Base-by-base conservation (phyloP, 2,888 invertebrate species). In the Dioctria rufipes region DNA sequence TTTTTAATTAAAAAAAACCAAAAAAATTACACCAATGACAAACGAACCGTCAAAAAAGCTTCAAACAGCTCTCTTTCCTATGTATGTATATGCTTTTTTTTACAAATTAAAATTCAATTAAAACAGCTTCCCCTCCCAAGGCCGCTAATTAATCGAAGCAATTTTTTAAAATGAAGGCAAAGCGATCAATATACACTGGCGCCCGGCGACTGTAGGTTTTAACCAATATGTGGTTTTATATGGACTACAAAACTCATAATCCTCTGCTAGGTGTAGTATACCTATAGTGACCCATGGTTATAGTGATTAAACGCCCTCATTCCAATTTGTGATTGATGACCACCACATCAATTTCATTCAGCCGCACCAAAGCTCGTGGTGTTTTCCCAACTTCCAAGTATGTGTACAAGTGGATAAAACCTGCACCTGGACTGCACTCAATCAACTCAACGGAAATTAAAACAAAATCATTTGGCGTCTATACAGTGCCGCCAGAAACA, bases 181-280 rank as follows among this genome's bases (percentile, higher is more conserved):
- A 25, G 2, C 25, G 25, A 25, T n/a, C 54, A 54, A 11, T 54
- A 54, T 54, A 54, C 4, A 54, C 54, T 3, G 54, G 4, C 6
- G 11, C 4, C 11, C 54, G 11, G 4, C 4, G 54, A 1, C 6
- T 54, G 6, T 2, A 11, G 54, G 54, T 11, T 2, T 2, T 54
- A 54, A 54, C 54, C 54, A 11, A 54, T 54, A 46, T 49, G 46
- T 6, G 49, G 37, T 69, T 54, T 11, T 37, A 69, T 46, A 37
- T 69, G 37, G 46, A 9, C 25, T 37, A n/a, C n/a, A 49, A 69
- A 69, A 69, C 69, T 69, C 69, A 69, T 69, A 51, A 69, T 69
- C 11, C 51, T 67, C 25, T 25, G 25, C 25, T 25, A 25, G 25
- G 25, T 25, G 25, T 25, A 25, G 1, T 25, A 25, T 25, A 25